A percentile compares a stretch with the other conserved stretches of the same genome.
phyloP scores from a whole-genome alignment of 1,140 invertebrate species.

The Drosophila baimaii region DNA sequence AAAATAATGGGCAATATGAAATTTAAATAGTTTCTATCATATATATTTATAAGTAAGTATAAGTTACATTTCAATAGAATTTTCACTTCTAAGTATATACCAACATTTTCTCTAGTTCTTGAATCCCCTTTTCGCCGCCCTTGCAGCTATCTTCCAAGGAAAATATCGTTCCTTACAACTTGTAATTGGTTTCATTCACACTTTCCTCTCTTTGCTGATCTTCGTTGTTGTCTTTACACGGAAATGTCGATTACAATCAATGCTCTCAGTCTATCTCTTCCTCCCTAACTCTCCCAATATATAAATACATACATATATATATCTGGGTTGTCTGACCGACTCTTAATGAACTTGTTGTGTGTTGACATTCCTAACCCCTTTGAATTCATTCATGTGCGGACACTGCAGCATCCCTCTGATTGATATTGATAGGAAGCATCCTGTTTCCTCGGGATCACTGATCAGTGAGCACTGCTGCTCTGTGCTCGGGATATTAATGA shows the following conservation, averaged over 20 bases:
- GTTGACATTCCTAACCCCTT: constrained; percentile 41
- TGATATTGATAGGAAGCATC: constrained; percentile 77
- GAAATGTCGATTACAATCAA: constrained; percentile 75
- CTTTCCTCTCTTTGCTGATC: constrained; percentile 41
- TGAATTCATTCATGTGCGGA: constrained; percentile 53
- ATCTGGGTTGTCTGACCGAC: constrained; percentile 6
- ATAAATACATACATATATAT: no score
- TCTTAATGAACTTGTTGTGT: constrained; percentile 71
- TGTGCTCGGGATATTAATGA: constrained; percentile 61
- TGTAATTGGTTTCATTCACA: constrained; percentile 76
- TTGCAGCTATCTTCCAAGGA: constrained; percentile 48
- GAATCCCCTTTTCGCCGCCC: background rate
- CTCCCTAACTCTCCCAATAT: background rate
- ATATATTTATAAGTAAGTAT: no score
- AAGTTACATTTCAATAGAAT: no score
- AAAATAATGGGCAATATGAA: background rate
- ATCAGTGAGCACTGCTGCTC: constrained; percentile 13
- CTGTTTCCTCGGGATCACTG: constrained; percentile 65
- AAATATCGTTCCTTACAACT: constrained; percentile 33
- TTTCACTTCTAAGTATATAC: no score
- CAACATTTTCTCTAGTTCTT: no score
- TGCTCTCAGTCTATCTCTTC: constrained; percentile 17
- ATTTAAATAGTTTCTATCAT: no score
- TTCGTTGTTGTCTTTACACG: constrained; percentile 38
- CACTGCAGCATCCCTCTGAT: constrained; percentile 54